phyloP scores from a whole-genome alignment of 2,113 vertebrate species.

The Baryphthengus martii region DNA sequence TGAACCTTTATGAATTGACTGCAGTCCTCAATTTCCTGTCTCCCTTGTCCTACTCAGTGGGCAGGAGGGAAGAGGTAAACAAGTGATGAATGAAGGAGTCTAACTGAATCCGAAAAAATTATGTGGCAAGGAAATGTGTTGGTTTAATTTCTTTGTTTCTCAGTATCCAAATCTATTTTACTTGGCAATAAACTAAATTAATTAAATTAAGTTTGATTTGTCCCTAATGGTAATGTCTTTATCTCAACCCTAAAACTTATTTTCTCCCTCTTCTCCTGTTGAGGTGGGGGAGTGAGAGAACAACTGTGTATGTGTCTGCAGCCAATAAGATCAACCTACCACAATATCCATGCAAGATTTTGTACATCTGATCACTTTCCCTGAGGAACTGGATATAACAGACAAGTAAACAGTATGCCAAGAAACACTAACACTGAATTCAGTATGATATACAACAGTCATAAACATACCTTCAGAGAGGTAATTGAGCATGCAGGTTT shows the following conservation, averaged over 20 bases:
- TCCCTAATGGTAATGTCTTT: background rate
- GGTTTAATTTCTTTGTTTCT: background rate
- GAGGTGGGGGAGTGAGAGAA: background rate
- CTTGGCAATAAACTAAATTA: background rate
- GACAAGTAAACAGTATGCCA: background rate
- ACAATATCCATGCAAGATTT: background rate
- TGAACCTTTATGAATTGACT: background rate
- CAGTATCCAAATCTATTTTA: background rate
- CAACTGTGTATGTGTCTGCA: background rate
- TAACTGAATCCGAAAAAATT: background rate
- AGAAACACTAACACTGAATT: background rate
- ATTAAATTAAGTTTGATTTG: background rate
- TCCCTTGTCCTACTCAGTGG: background rate
- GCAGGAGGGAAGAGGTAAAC: background rate
- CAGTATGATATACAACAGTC: background rate
- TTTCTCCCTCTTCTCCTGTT: background rate
- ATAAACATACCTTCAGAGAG: background rate
- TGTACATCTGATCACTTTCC: background rate
- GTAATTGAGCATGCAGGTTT: too few relatives aligned
- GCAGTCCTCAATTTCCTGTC: background rate
- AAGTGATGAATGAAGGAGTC: background rate
- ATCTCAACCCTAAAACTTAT: background rate
- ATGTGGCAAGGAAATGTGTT: accelerated
- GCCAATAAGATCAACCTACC: background rate
- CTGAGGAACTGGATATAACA: background rate